These are phyloP conservation scores for Bergia puertoricense DNA, from an alignment of 92 coral and sea anemone genomes.

Conservation along the genomic window DNA sequence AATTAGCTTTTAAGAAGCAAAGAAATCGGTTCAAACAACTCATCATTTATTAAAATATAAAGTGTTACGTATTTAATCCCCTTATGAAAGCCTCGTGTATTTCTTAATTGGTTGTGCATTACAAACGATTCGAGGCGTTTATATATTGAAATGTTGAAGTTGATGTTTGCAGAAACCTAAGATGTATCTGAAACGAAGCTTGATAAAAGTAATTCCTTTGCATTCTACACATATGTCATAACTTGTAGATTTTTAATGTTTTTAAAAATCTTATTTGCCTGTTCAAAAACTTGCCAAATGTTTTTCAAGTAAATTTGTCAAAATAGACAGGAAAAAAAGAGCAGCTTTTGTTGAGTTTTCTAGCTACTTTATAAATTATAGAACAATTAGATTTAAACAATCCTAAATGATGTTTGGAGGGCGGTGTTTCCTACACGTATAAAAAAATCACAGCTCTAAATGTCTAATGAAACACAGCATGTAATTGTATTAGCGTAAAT, in stretches of 20 bases:
- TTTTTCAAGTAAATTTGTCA: neutral
- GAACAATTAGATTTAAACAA: too few relatives aligned
- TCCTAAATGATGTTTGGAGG: too few relatives aligned
- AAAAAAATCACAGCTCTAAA: neutral
- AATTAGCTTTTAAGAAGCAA: too few relatives aligned
- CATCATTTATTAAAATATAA: too few relatives aligned
- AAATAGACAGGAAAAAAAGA: neutral
- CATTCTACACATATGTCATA: neutral
- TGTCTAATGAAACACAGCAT: slow-evolving; percentile 5
- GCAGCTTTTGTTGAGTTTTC: neutral
- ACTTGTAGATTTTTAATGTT: too few relatives aligned
- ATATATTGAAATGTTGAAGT: neutral
- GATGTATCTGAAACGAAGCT: neutral
- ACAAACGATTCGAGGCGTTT: neutral
- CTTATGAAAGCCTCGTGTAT: too few relatives aligned
- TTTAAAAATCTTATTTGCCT: too few relatives aligned
- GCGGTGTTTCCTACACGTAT: neutral
- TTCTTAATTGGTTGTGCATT: neutral
- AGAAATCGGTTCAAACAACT: too few relatives aligned
- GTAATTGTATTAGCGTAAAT: neutral
- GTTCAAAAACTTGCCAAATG: too few relatives aligned
- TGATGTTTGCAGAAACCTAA: neutral
- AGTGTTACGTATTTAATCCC: neutral
- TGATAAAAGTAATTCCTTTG: neutral
- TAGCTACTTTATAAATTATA: too few relatives aligned